Conservation (phyloP, 2,113 vertebrate genomes). For the Romanogobio albipinnatus region DNA sequence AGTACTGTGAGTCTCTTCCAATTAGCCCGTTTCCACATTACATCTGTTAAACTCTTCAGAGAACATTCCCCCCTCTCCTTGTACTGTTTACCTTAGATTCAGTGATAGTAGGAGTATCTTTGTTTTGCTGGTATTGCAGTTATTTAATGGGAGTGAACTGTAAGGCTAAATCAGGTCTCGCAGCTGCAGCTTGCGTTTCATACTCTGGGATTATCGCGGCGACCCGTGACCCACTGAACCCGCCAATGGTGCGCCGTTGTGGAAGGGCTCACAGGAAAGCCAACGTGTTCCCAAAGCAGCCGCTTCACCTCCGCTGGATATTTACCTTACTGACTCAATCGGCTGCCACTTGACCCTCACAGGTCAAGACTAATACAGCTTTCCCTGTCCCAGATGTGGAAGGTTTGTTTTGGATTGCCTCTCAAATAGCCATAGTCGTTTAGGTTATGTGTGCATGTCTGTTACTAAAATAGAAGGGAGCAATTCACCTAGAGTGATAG, state of each 20-base stretch:
- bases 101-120: slow-evolving; percentile 3
- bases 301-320: slow-evolving; percentile 49
- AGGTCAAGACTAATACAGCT: slow-evolving; percentile 70
- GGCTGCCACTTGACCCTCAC: slow-evolving; percentile 73
- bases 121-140: slow-evolving; percentile 24
- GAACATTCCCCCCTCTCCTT: not conserved
- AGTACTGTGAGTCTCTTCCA: not conserved
- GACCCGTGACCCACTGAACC: slow-evolving; percentile 65
- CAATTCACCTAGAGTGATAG: slow-evolving; percentile 61
- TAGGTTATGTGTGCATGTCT: slow-evolving; percentile 57
- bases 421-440: slow-evolving; percentile 65
- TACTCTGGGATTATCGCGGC: slow-evolving; percentile 72
- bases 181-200: slow-evolving; percentile 64
- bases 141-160: slow-evolving; percentile 39
- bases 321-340: slow-evolving; percentile 72
- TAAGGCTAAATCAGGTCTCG: slow-evolving; percentile 19
- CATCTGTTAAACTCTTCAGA: slow-evolving; percentile 2
- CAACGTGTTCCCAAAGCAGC: slow-evolving; percentile 66
- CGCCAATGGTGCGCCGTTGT: slow-evolving; percentile 48
- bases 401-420: slow-evolving; percentile 54
- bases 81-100: slow-evolving; percentile 3
- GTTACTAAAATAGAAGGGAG: slow-evolving; percentile 52
- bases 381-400: slow-evolving; percentile 71
- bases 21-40: not conserved
- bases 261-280: slow-evolving; percentile 38